phyloP scores from a whole-genome alignment of 2,797 vertebrate species.

The Rhinophrynus dorsalis region DNA sequence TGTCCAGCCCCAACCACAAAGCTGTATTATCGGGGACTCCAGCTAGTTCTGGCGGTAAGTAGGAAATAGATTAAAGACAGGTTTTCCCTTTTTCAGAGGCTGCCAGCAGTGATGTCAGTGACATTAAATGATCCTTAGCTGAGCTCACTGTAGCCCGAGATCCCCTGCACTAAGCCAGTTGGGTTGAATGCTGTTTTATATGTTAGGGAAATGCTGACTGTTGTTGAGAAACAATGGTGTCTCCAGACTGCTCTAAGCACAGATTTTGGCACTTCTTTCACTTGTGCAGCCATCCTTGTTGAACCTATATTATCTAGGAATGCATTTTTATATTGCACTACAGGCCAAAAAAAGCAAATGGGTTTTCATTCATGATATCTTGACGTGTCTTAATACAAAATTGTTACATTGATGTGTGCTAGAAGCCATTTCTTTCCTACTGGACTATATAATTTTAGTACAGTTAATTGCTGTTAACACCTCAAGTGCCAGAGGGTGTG shows the following conservation, averaged over 20 bases:
- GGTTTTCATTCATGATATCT: too few relatives aligned
- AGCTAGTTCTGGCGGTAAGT: constrained; percentile 64
- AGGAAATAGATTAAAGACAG: constrained; percentile 76
- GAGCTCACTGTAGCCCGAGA: constrained; percentile 53
- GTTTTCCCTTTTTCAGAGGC: constrained; percentile 68
- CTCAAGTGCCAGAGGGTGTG: too few relatives aligned
- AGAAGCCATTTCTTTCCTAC: too few relatives aligned
- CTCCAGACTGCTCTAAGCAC: constrained; percentile 49
- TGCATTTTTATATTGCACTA: not conserved
- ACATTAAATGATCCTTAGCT: constrained; percentile 66
- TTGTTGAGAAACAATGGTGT: constrained; percentile 59
- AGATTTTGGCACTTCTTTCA: constrained; percentile 15
- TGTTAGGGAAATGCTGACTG: constrained; percentile 66
- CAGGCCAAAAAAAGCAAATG: not conserved
- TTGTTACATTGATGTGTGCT: too few relatives aligned
- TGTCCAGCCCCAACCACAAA: constrained; percentile 53
- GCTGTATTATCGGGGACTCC: constrained; percentile 65
- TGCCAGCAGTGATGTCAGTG: constrained; percentile 76
- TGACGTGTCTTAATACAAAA: too few relatives aligned
- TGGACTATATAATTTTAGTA: too few relatives aligned
- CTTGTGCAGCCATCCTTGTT: not conserved
- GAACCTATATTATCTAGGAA: not conserved
- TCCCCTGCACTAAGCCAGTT: constrained; percentile 46
- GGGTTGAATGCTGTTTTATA: constrained; percentile 52
- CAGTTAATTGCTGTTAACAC: too few relatives aligned